A percentile compares a stretch with the other conserved stretches of the same genome.
Evolutionary conservation across 2,797 vertebrate species (phyloP).

Genomic region (Crenichthys baileyi): DNA sequence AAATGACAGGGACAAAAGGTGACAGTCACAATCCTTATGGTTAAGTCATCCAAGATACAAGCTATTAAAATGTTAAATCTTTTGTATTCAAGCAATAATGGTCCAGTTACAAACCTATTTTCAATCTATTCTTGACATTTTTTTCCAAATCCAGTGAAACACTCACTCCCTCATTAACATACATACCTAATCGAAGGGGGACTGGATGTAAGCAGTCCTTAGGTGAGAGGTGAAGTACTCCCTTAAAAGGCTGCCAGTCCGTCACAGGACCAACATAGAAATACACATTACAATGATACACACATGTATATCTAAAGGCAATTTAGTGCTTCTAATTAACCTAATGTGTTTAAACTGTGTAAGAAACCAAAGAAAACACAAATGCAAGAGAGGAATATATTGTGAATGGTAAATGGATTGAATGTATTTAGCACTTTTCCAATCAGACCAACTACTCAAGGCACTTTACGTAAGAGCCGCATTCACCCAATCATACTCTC

Average conservation of each 20-base stretch:
- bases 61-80: conserved; percentile 17
- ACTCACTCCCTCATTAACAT: not conserved
- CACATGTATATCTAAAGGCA: not conserved
- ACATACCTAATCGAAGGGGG: not conserved
- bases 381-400: no score
- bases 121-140: not conserved
- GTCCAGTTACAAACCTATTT: conserved; percentile 8
- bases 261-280: not conserved
- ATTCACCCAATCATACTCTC: no score
- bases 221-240: not conserved
- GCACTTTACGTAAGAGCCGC: no score
- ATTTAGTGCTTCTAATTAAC: not conserved
- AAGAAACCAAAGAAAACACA: no score
- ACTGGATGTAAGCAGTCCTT: not conserved
- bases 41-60: conserved; percentile 20
- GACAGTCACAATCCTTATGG: not conserved
- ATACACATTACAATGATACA: not conserved
- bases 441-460: no score
- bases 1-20: not conserved
- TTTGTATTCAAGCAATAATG: conserved; percentile 21
- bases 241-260: not conserved
- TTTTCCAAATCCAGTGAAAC: conserved; percentile 1
- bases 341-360: no score
- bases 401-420: no score
- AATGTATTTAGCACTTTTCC: no score